These are phyloP conservation scores for Tribolium madens DNA, from an alignment of 1,140 invertebrate species.

Conservation along the genomic window DNA sequence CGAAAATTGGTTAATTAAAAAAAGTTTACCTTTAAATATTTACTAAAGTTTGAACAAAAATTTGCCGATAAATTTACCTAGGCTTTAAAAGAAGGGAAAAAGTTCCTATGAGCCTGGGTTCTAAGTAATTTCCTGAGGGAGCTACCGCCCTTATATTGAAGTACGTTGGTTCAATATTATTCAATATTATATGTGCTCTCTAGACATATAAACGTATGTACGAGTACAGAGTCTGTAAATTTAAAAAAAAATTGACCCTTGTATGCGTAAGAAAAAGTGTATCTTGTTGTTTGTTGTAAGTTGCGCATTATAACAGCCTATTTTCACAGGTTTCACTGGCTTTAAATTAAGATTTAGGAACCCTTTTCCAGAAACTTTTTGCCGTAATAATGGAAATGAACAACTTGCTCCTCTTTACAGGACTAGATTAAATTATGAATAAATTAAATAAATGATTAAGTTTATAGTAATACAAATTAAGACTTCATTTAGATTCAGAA, in stretches of 20 bases:
- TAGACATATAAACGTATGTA: neutral
- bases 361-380: conserved; percentile 9
- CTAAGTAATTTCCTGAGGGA: conserved; percentile 31
- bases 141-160: conserved; percentile 15
- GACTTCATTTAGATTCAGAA: conserved; percentile 18
- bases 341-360: conserved; percentile 31
- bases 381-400: conserved; percentile 30
- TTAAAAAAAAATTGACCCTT: neutral
- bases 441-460: conserved; percentile 38
- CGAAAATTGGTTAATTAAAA: neutral
- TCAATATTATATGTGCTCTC: conserved; percentile 9
- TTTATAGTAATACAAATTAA: conserved; percentile 31
- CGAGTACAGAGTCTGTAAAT: neutral
- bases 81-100: conserved; percentile 18
- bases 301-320: conserved; percentile 9
- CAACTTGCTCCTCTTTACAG: conserved; percentile 20
- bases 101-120: conserved; percentile 20
- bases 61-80: conserved; percentile 23
- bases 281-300: neutral
- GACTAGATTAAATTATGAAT: conserved; percentile 30
- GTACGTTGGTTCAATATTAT: conserved; percentile 16
- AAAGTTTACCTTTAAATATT: conserved; percentile 18
- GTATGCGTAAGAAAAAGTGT: neutral
- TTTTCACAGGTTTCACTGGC: conserved; percentile 1
- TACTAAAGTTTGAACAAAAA: conserved; percentile 9